Percentiles rank a stretch among this genome's conserved stretches.
Evolutionary conservation across 1,140 invertebrate species (phyloP).

Genomic region (Leptinotarsa texana): DNA sequence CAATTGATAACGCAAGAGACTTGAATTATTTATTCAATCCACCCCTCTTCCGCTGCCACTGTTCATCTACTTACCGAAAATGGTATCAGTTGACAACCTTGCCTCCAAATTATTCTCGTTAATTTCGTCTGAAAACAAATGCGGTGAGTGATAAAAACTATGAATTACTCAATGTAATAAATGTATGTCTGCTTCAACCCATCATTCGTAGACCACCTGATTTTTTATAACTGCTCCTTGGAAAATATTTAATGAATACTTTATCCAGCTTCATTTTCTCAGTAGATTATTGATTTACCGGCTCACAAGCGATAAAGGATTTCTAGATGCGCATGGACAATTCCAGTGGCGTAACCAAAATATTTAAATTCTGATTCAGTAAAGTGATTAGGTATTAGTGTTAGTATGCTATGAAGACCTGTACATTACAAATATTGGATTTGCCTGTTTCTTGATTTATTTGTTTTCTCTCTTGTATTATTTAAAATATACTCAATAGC

Average conservation of each 20-base stretch:
- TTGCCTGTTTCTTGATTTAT: no score
- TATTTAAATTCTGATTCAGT: no score
- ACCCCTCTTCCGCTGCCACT: not conserved
- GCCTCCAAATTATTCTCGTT: constrained; percentile 46
- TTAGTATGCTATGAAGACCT: no score
- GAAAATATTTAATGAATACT: constrained; percentile 15
- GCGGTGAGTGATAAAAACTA: constrained; percentile 38
- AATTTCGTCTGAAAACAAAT: constrained; percentile 37
- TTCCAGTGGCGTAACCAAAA: not conserved
- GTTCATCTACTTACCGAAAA: constrained; percentile 11
- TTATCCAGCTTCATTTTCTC: not conserved
- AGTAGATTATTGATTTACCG: constrained; percentile 2
- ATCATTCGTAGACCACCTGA: no score
- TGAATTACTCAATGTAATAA: not conserved
- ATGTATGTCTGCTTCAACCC: no score
- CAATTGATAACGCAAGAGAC: no score
- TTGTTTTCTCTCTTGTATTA: no score
- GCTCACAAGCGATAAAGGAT: not conserved
- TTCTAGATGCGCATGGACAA: not conserved
- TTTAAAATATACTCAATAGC: no score
- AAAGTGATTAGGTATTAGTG: no score
- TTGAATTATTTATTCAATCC: not conserved
- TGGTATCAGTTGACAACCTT: constrained; percentile 49
- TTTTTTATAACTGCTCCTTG: no score
- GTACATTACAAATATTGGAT: no score